Conservation (phyloP, 1,140 invertebrate species). For the Eueides isabella region DNA sequence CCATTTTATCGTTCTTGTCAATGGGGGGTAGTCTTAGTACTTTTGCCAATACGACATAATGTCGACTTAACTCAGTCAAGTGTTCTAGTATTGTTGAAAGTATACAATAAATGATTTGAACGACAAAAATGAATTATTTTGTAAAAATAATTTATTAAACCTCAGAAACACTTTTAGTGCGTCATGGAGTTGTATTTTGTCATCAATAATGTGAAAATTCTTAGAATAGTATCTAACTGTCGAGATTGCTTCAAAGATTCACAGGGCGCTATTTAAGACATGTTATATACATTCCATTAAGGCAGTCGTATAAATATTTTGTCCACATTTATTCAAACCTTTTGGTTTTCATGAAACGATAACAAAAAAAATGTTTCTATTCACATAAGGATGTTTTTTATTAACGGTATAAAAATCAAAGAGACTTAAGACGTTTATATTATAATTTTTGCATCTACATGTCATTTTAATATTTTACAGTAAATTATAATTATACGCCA, state of each 20-base stretch:
- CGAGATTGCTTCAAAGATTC: not conserved
- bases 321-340: not conserved
- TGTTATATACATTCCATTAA: not conserved
- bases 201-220: not conserved
- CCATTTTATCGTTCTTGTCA: slow-evolving; percentile 31
- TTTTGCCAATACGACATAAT: not conserved
- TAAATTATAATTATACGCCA: not conserved
- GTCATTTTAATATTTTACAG: not conserved
- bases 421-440: too few relatives aligned
- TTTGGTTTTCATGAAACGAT: not conserved
- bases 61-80: not conserved
- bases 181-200: not conserved
- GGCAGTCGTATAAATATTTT: too few relatives aligned
- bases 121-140: too few relatives aligned
- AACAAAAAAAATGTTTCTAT: too few relatives aligned
- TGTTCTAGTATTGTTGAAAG: not conserved
- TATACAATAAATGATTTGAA: not conserved
- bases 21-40: slow-evolving; percentile 22
- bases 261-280: not conserved
- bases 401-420: too few relatives aligned
- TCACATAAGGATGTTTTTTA: too few relatives aligned
- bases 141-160: too few relatives aligned
- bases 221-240: not conserved
- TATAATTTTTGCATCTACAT: not conserved
- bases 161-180: too few relatives aligned